phyloP scores from a whole-genome alignment of 2,797 vertebrate genomes.

The Artibeus jamaicensis region DNA sequence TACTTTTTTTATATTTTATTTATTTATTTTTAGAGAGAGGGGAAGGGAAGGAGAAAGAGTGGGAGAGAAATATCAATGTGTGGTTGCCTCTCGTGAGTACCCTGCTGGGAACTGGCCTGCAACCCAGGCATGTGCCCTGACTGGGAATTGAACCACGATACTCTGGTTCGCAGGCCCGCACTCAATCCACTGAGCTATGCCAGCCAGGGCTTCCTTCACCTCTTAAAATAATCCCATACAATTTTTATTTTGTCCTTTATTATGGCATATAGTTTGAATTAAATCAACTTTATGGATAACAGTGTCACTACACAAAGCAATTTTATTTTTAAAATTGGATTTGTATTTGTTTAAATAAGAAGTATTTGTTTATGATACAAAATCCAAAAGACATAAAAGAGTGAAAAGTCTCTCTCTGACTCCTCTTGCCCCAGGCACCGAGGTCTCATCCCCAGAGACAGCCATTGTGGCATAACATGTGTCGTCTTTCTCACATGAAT shows the following conservation, averaged over 20 bases:
- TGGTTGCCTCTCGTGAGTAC: too few relatives aligned
- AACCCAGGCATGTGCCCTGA: too few relatives aligned
- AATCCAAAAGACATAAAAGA: background rate
- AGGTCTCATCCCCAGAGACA: background rate
- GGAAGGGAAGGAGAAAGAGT: too few relatives aligned
- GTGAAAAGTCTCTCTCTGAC: background rate
- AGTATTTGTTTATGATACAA: background rate
- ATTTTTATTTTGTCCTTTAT: background rate
- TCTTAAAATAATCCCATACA: background rate
- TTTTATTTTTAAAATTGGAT: background rate
- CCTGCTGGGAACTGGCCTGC: too few relatives aligned
- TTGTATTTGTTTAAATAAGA: background rate
- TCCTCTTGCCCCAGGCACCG: too few relatives aligned
- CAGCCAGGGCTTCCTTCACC: background rate
- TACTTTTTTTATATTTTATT: too few relatives aligned
- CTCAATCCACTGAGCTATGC: too few relatives aligned
- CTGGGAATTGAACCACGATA: too few relatives aligned
- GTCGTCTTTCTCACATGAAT: background rate
- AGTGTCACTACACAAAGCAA: background rate
- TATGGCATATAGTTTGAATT: background rate
- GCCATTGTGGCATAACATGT: rapidly evolving
- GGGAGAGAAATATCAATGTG: too few relatives aligned
- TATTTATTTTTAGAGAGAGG: too few relatives aligned
- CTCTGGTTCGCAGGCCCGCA: too few relatives aligned
- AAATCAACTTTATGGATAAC: background rate